A percentile compares a stretch with the other conserved stretches of the same genome.
Evolutionary conservation across 1,140 invertebrate genomes (phyloP).

Genomic region (Cheumatopsyche charites): DNA sequence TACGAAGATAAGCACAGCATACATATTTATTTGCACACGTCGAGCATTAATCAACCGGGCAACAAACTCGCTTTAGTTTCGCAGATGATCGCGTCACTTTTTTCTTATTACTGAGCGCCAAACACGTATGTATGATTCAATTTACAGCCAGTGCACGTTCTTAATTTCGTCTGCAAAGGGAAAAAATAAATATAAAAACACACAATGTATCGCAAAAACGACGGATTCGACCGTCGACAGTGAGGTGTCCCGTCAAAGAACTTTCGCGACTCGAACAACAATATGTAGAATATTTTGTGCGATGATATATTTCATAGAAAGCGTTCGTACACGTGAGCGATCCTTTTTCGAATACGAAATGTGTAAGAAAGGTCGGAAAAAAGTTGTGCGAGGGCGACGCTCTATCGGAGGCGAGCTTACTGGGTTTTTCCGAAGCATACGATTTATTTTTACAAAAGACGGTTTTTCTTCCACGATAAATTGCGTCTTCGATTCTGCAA

Average conservation of each 20-base stretch:
- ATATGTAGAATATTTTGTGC: background rate
- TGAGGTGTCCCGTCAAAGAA: background rate
- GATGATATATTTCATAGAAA: too few relatives aligned
- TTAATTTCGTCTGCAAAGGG: background rate
- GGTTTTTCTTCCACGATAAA: too few relatives aligned
- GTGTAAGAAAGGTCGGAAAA: background rate
- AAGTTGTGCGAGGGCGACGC: background rate
- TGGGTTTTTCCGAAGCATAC: too few relatives aligned
- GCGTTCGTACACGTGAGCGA: background rate
- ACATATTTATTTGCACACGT: too few relatives aligned
- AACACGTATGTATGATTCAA: slow-evolving; percentile 11
- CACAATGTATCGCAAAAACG: background rate
- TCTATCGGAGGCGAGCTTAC: too few relatives aligned
- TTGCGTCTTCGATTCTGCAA: too few relatives aligned
- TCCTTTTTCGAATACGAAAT: background rate
- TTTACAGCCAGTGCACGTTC: slow-evolving; percentile 15
- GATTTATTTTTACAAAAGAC: too few relatives aligned
- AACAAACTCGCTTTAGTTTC: too few relatives aligned
- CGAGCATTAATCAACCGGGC: too few relatives aligned
- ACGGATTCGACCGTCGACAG: background rate
- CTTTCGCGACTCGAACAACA: background rate
- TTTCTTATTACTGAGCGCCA: background rate
- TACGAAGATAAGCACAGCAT: too few relatives aligned
- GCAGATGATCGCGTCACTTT: too few relatives aligned
- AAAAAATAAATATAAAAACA: too few relatives aligned